Percentiles rank a stretch among this genome's conserved stretches.
Evolutionary conservation across 2,113 vertebrate species (phyloP).

Genomic region (Cnemophilus loriae): DNA sequence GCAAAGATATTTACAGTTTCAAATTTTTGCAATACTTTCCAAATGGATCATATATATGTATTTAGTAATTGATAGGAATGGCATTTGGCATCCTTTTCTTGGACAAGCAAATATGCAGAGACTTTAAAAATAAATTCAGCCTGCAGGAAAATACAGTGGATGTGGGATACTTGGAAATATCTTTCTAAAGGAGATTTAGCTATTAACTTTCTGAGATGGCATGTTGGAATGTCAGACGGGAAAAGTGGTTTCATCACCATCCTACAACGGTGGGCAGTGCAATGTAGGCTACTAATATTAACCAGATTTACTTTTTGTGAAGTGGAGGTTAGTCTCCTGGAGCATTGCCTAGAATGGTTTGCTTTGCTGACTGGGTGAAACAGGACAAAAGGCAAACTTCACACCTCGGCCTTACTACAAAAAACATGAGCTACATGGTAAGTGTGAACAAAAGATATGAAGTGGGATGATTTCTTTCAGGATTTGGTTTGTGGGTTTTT

Average conservation of each 20-base stretch:
- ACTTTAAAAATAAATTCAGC: conserved; percentile 31
- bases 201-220: conserved; percentile 1
- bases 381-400: conserved; percentile 1
- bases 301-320: neutral
- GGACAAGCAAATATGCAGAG: neutral
- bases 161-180: neutral
- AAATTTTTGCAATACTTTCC: conserved; percentile 49
- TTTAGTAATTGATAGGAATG: conserved; percentile 6
- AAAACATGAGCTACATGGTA: neutral
- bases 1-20: conserved; percentile 26
- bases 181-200: neutral
- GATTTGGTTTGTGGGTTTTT: neutral
- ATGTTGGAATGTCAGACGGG: neutral
- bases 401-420: neutral
- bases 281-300: neutral
- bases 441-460: conserved; percentile 4
- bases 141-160: neutral
- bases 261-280: neutral
- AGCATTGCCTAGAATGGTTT: neutral
- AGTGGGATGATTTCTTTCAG: neutral
- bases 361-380: neutral
- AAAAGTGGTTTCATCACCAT: neutral
- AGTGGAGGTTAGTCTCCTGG: neutral
- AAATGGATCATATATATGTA: neutral
- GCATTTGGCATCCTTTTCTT: conserved; percentile 12